Evolutionary conservation across 1,140 invertebrate genomes (phyloP), one percentile per base, ranked within the genome.

Genomic region (Drosophila teissieri): DNA sequence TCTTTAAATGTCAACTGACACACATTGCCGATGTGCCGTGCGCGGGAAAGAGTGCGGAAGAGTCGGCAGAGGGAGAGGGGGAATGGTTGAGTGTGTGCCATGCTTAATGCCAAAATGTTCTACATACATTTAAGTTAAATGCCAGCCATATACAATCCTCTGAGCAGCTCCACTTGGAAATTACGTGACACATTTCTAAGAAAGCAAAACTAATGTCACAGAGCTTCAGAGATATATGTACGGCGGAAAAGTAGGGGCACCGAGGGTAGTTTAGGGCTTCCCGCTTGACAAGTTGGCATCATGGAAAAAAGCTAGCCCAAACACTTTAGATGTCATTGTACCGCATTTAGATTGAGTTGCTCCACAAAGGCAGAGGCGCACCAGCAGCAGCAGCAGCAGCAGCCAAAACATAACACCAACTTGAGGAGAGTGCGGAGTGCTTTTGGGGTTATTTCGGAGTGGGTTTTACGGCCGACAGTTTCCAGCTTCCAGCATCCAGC

Each of bases 301-400:
- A 65, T 72, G 78, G 61, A 76, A 64, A 76, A 80, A 76, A 60
- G 77, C 62, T 65, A 78, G 78, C 75, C 75, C 76, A 80, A 88
- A 89, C 84, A 88, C 84, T 88, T 88, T 84, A 88, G 80, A 88
- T 88, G 84, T 88, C 84, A 88, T 88, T 88, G 84, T 88, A 88
- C 84, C 84, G 84, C 84, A 88, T 88, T 88, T 89, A 89, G 84
- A 88, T 88, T 88, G 84, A 88, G 84, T 89, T 74, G 84, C 84
- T 88, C 80, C 84, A 54, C 44, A 44, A 44, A 27, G 17, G 27
- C 19, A 36, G 61, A 34, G 53, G 65, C 11, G 37, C 37, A 39
- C 11, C 14, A 39, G 37, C 31, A 39, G 27, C 19, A 81, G 67
- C 14, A 39, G 37, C 31, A 39, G 27, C 19, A 81, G 67, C 78